Evolutionary conservation across 2,888 invertebrate genomes (phyloP).

Genomic region (Tetheella fluctuosa): DNA sequence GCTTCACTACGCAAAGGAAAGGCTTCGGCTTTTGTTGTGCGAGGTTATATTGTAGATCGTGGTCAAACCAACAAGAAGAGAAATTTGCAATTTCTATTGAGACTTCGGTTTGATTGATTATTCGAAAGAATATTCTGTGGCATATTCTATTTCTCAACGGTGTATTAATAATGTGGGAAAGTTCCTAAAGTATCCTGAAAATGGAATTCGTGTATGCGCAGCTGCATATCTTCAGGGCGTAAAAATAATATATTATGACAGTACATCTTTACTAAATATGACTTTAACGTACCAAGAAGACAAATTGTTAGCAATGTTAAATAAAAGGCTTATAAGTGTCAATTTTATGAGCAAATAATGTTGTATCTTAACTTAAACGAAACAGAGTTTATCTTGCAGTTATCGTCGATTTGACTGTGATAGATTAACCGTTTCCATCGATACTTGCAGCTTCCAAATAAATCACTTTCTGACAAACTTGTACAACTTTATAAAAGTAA

Average conservation of each 20-base stretch:
- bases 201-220: conserved; percentile 1
- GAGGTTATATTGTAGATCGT: too few relatives aligned
- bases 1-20: background rate
- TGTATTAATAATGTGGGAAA: background rate
- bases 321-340: background rate
- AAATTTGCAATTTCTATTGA: too few relatives aligned
- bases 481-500: conserved; percentile 63
- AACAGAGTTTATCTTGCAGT: conserved; percentile 5
- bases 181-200: conserved; percentile 8
- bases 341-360: background rate
- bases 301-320: conserved; percentile 24
- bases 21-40: too few relatives aligned
- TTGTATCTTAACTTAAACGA: background rate
- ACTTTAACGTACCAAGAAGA: conserved; percentile 10
- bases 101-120: background rate
- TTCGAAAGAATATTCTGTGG: background rate
- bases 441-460: conserved; percentile 41
- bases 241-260: conserved; percentile 1
- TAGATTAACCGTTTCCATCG: conserved; percentile 37
- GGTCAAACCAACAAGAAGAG: too few relatives aligned
- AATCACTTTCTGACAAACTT: conserved; percentile 52
- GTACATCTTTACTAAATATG: conserved; percentile 2
- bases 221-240: conserved; percentile 7
- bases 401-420: conserved; percentile 19
- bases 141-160: background rate